Conservation (phyloP, 2,797 vertebrate species). For the Mus minutoides region DNA sequence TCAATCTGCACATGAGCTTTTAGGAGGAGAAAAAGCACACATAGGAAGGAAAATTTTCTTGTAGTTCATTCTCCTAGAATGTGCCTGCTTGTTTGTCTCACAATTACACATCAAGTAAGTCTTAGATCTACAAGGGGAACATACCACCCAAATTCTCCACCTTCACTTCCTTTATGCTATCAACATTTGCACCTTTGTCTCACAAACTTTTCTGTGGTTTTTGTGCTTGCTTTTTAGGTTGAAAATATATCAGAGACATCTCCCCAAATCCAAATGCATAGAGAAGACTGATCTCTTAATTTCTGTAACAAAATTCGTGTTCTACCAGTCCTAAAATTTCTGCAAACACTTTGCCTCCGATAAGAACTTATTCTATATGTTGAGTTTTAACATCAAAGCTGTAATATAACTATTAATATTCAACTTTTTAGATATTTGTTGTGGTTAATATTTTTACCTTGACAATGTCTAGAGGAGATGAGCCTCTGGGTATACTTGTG, state of each 20-base stretch:
- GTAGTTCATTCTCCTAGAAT: conserved; percentile 14
- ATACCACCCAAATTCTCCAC: background rate
- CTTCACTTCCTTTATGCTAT: background rate
- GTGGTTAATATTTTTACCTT: background rate
- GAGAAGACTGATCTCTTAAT: background rate
- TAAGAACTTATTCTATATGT: conserved; percentile 5
- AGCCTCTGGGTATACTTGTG: background rate
- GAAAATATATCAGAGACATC: background rate
- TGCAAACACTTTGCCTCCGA: background rate
- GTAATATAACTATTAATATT: background rate
- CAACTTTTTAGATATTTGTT: background rate
- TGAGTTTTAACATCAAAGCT: background rate
- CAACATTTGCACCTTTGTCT: background rate
- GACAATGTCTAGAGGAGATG: background rate
- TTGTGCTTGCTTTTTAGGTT: conserved; percentile 14
- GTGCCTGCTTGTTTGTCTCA: background rate
- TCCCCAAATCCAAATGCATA: background rate
- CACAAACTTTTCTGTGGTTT: background rate
- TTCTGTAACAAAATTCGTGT: background rate
- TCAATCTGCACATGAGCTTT: background rate
- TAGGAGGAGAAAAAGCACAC: conserved; percentile 18
- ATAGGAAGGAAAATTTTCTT: background rate
- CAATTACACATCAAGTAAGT: conserved; percentile 6
- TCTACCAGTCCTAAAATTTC: background rate
- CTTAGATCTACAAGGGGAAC: background rate